Evolutionary conservation across 1,140 invertebrate species (phyloP), one percentile per base, ranked within the genome.

Genomic region (Drosophila seguyi): DNA sequence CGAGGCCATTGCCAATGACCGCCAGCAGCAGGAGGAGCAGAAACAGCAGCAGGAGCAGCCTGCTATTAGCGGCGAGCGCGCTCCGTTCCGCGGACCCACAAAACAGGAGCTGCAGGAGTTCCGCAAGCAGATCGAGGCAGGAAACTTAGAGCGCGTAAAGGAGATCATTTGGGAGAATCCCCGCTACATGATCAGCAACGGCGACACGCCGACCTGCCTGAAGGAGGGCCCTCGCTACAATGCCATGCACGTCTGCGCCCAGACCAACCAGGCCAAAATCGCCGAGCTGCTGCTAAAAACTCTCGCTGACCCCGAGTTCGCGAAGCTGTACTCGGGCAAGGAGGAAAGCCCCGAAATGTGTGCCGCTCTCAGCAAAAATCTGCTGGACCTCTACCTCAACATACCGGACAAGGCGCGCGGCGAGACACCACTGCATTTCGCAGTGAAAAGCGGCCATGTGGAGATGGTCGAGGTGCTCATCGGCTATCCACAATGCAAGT

Each of bases 381-480:
- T 99, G 16, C 88, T 97, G 18, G 98, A 99, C 93, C 94, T 98
- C 11, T 99, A 98, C 92, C 94, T 99, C 18, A 99, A 99, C 93
- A 98, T 97, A 38, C 98, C 98, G 0, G 98, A 99, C 88, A 98
- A 98, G 94, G 96, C 95, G 14, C 94, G 97, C 55, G 96, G 97
- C 93, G 97, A 99, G 91, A 98, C 97, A 0, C 97, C 98, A 0
- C 93, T 99, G 20, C 98, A 99, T 94, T 98, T 99, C 94, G 97
- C 98, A 13, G 95, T 95, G 4, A 99, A 99, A 93, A 96, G 96
- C 93, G 98, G 97, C 3, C 94, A 94, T 29, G 94, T 95, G n/a
- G 95, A 96, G 34, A 95, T 96, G 38, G 96, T 98, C 6, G 95
- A 96, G 84, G 93, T 97, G 39, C 93, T 99, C 8, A 94, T 96